Evolutionary conservation across 1,140 invertebrate species (phyloP), one percentile per base, ranked within the genome.

Genomic region (Pararge aegeria): DNA sequence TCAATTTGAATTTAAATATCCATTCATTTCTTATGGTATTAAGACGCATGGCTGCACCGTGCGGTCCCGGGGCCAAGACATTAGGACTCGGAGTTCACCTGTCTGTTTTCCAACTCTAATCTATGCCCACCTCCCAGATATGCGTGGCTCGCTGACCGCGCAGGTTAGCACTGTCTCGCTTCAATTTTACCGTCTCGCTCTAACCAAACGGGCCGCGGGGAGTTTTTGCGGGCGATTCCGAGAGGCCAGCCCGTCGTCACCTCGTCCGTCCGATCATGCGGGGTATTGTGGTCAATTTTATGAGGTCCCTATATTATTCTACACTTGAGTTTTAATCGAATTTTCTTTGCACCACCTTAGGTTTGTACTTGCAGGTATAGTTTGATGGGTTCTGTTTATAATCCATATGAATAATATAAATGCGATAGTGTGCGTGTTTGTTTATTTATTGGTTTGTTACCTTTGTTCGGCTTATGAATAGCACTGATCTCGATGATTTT

Each of bases 181-280:
- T 19, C 3, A 1, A 12, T 0, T 2, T 1, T 3, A 6, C 44
- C 15, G 1, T 46, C 44, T 46, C 44, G 0, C 44, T 46, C 44
- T 20, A 2, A 46, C 44, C 44, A 46, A 46, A 46, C 18, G 44
- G 7, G 19, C 44, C 44, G 44, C 44, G 19, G 44, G 44, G 44
- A 46, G 44, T 46, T 46, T 46, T 46, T 46, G 44, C 44, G 18
- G 15, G 44, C 44, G 44, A 13, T 46, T 46, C 44, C 20, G 12
- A 46, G 44, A 46, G 44, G 44, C 44, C 44, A 12, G 6, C n/a
- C n/a, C 19, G 44, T 20, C 44, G 44, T 46, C 44, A 46, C 40
- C 40, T 44, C 40, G 18, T 44, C 44, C 44, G 44, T 24, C 21
- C 44, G 44, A 46, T 46, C 44, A 46, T 46, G 44, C 44, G 44